Base-by-base conservation (phyloP, 53 echinoderm and acorn worm species). In the Actinopyga echinites region DNA sequence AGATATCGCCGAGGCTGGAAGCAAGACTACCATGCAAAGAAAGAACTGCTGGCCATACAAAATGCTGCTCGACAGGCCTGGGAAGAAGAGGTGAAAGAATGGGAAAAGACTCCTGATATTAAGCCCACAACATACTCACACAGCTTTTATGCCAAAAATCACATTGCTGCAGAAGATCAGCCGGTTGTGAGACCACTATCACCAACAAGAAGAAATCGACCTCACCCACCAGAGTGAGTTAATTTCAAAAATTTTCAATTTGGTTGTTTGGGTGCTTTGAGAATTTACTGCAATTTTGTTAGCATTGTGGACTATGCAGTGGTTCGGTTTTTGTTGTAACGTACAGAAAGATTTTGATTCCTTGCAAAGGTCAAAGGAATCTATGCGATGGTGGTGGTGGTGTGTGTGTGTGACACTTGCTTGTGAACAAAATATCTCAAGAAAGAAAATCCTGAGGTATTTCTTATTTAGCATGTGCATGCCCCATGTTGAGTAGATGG, bases 141-240 rank as follows among this genome's bases (percentile, higher is more conserved):
- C 59, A 87, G 87, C 80, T 96, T 65, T 79, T 96, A 93, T 67
- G 73, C 81, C 33, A 93, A 96, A 60, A 86, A 73, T 22, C 83
- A 75, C 23, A 79, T 92, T 17, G 57, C 86, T 28, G n/a, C 68
- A 29, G 89, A 91, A 17, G 85, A 84, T 19, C 68, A 80, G n/a
- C 86, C 90, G 6, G 66, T 80, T 52, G 87, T 94, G 62, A 86
- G 94, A 61, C 97, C 97, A 43, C 31, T 88, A 32, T 97, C 97
- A 24, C 92, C 97, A 11, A 89, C 89, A 3, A 92, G 97, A 57
- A 90, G 96, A 66, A 97, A 97, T 86, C 92, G 92, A 86, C 97
- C 97, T 3, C 97, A 97, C 62, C 97, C 97, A 35, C 88, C 92
- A 87, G 86, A 89, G 96, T 96, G 84, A 90, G 96, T 91, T 3